phyloP scores from a whole-genome alignment of 2,113 vertebrate genomes.

The Silurus meridionalis region DNA sequence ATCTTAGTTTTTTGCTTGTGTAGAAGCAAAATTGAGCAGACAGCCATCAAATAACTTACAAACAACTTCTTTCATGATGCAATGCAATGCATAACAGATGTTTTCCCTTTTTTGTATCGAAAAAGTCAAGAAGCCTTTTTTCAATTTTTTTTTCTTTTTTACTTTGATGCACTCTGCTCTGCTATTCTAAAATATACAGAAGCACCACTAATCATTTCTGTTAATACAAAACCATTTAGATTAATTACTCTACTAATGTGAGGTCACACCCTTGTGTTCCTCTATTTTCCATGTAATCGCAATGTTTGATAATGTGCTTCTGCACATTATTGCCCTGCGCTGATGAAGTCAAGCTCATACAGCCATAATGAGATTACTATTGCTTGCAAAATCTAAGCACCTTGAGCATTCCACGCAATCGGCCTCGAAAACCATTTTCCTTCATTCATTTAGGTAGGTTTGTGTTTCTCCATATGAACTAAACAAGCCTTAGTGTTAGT shows the following conservation, averaged over 20 bases:
- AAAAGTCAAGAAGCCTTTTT: background rate
- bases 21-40: background rate
- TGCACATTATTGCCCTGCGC: constrained; percentile 33
- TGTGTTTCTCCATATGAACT: background rate
- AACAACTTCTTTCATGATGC: background rate
- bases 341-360: constrained; percentile 27
- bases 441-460: background rate
- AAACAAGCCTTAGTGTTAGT: background rate
- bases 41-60: constrained; percentile 4
- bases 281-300: background rate
- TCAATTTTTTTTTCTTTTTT: background rate
- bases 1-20: background rate
- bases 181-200: background rate
- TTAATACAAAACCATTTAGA: background rate
- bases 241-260: constrained; percentile 17
- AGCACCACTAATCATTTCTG: background rate
- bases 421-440: background rate
- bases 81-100: constrained; percentile 17
- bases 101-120: background rate
- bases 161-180: background rate
- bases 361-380: constrained; percentile 23
- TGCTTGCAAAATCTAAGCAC: constrained; percentile 20
- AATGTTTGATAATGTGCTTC: constrained; percentile 15
- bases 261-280: constrained; percentile 19
- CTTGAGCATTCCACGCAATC: background rate